Evolutionary conservation across 2,797 vertebrate species (phyloP).

Genomic region (Australoheros facetus): DNA sequence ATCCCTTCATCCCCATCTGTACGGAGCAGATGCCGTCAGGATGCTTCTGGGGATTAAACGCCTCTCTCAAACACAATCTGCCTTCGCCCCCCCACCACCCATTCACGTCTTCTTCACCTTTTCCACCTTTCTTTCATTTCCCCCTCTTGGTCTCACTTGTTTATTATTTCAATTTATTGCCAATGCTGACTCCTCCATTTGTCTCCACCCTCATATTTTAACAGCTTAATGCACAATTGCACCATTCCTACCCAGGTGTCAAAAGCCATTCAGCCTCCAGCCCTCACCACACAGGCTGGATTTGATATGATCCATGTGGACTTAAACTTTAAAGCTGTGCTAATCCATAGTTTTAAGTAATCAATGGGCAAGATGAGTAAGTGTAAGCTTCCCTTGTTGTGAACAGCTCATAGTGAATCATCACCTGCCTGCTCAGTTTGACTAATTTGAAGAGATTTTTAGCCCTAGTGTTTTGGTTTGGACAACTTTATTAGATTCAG

Average conservation of each 20-base stretch:
- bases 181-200: not conserved
- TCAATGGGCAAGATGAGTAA: not conserved
- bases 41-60: constrained; percentile 77
- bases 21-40: constrained; percentile 71
- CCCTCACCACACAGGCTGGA: not conserved
- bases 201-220: constrained; percentile 12
- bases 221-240: not conserved
- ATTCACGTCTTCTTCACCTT: constrained; percentile 62
- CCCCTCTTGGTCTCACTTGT: constrained; percentile 5
- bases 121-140: constrained; percentile 38
- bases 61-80: constrained; percentile 69
- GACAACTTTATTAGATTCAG: not conserved
- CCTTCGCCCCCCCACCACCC: constrained; percentile 32
- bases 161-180: constrained; percentile 9
- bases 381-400: not conserved
- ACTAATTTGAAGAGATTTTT: not conserved
- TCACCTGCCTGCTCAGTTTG: not conserved
- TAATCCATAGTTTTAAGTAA: not conserved
- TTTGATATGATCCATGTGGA: not conserved
- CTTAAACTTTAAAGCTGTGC: not conserved
- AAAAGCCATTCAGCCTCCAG: not conserved
- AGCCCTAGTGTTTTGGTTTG: not conserved
- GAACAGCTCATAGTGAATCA: not conserved
- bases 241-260: not conserved
- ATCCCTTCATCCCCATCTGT: constrained; percentile 70